Evolutionary conservation across 2,113 vertebrate genomes (phyloP).

Genomic region (Laterallus jamaicensis): DNA sequence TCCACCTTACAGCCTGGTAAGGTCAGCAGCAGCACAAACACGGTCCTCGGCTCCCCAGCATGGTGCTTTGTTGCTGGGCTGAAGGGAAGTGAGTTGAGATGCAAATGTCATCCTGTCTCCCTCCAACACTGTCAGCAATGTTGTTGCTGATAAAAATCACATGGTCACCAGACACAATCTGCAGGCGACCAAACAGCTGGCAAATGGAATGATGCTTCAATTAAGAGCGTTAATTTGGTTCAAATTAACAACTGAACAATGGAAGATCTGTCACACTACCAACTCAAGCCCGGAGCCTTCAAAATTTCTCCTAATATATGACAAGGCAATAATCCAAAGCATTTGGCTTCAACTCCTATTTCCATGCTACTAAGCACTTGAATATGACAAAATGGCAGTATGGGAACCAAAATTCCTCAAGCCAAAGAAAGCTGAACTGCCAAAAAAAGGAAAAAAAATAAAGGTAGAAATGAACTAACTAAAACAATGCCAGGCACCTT

Average conservation of each 20-base stretch:
- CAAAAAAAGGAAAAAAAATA: neutral
- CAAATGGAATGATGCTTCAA: neutral
- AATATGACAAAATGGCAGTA: neutral
- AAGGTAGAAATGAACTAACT: too few relatives aligned
- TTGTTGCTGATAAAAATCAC: neutral
- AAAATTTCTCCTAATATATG: neutral
- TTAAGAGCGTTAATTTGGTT: neutral
- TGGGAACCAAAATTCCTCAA: neutral
- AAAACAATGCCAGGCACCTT: neutral
- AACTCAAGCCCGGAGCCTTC: neutral
- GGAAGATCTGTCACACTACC: neutral
- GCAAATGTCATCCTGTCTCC: neutral
- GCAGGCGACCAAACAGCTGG: neutral
- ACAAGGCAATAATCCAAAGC: neutral
- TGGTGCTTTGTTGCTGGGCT: neutral
- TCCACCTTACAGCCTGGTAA: neutral
- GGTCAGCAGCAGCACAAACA: neutral
- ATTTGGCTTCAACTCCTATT: neutral
- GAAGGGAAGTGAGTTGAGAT: slow-evolving; percentile 1
- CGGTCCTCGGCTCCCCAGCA: neutral
- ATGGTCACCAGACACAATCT: neutral
- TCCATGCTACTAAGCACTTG: neutral
- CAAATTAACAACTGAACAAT: neutral
- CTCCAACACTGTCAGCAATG: neutral
- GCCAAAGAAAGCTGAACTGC: neutral